phyloP scores from a whole-genome alignment of 2,797 vertebrate species.

The Eulemur coronatus region DNA sequence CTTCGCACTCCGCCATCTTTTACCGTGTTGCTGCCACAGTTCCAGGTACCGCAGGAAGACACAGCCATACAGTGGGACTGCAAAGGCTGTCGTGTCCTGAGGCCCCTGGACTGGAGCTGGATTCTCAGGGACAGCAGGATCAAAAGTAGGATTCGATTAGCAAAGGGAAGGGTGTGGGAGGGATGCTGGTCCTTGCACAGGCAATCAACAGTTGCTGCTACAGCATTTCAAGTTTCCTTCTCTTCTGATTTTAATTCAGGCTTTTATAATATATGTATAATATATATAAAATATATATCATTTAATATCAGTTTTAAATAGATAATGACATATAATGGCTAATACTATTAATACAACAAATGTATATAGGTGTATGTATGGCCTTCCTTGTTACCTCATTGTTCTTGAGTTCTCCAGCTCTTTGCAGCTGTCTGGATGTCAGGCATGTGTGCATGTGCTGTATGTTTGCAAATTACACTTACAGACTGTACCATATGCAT shows the following conservation, averaged over 20 bases:
- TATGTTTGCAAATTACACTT: background rate
- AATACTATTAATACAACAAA: background rate
- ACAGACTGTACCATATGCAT: fast-evolving
- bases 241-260: background rate
- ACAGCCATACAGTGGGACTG: background rate
- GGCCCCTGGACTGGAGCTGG: background rate
- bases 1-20: fast-evolving
- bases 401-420: background rate
- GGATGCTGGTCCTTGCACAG: fast-evolving
- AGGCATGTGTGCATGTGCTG: too few species aligned
- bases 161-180: background rate
- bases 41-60: background rate
- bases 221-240: background rate
- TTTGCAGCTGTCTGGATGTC: background rate
- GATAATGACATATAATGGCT: too few species aligned
- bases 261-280: background rate
- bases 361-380: fast-evolving
- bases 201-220: fast-evolving
- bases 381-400: too few species aligned
- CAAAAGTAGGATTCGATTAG: background rate
- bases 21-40: fast-evolving
- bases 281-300: background rate
- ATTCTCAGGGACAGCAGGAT: too few species aligned
- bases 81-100: background rate
- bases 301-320: background rate